A percentile compares a stretch with the other conserved stretches of the same genome.
phyloP scores from a whole-genome alignment of 2,113 vertebrate species.

The Leptodactylus fuscus region DNA sequence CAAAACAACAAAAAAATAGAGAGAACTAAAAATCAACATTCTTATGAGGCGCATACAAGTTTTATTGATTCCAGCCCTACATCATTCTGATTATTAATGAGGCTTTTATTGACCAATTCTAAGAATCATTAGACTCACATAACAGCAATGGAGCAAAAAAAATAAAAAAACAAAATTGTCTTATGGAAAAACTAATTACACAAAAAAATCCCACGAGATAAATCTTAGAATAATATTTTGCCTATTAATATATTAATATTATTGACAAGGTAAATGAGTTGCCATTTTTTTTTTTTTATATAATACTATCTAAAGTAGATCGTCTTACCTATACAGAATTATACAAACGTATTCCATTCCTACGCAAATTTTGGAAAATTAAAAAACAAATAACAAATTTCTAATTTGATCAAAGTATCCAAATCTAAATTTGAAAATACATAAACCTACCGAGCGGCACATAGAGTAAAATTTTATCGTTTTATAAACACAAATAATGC shows the following conservation, averaged over 20 bases:
- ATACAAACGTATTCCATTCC: not conserved
- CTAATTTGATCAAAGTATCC: not conserved
- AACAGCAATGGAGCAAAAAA: not conserved
- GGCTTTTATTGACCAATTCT: conserved; percentile 73
- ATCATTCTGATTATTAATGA: conserved; percentile 65
- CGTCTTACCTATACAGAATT: not conserved
- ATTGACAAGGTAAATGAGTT: not conserved
- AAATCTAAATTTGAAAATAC: not conserved
- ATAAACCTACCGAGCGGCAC: not conserved
- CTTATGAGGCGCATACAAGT: conserved; percentile 67
- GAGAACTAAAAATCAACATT: conserved; percentile 64
- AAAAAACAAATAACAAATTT: not conserved
- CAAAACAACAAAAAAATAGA: conserved; percentile 63
- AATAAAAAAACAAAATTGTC: not conserved
- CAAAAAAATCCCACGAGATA: no score
- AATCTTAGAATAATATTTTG: not conserved
- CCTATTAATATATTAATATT: not conserved
- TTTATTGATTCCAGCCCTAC: conserved; percentile 62
- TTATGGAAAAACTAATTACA: not conserved
- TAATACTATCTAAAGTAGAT: not conserved
- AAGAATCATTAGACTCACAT: conserved; percentile 69
- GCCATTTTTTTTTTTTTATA: not conserved
- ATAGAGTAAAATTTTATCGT: not conserved
- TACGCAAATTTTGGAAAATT: not conserved
- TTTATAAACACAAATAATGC: not conserved